These are phyloP conservation scores for Glyphotaelius pellucidus DNA, from an alignment of 2,888 invertebrate genomes.

Conservation along the genomic window DNA sequence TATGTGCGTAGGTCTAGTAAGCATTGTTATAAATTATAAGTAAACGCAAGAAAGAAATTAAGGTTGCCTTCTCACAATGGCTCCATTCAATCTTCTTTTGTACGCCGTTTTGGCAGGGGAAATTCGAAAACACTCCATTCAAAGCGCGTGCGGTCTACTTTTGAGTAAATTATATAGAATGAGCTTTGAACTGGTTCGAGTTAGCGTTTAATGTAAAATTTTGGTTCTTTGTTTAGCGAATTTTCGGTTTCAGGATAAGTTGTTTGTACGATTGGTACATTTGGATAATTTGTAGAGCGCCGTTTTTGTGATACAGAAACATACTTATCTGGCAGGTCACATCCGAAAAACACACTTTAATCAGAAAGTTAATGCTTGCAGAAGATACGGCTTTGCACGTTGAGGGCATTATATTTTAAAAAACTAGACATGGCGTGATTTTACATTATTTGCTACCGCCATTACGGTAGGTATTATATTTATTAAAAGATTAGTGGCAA, in stretches of 20 bases:
- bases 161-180: not conserved
- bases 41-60: not conserved
- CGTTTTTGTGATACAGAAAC: no score
- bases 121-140: not conserved
- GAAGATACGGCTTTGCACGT: no score
- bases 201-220: not conserved
- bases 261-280: no score
- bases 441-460: no score
- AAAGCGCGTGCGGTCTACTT: not conserved
- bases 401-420: no score
- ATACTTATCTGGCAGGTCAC: no score
- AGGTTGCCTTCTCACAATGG: not conserved
- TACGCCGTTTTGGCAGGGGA: not conserved
- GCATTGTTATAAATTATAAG: not conserved
- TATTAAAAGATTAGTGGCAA: no score
- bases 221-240: not conserved
- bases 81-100: not conserved
- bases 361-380: no score
- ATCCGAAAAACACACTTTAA: no score
- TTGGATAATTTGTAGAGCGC: no score
- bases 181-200: not conserved
- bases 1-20: not conserved
- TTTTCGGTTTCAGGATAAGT: not conserved
- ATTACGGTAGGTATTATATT: no score
- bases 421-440: no score